Evolutionary conservation across 2,888 invertebrate species (phyloP).

Genomic region (Caradrina clavipalpis): DNA sequence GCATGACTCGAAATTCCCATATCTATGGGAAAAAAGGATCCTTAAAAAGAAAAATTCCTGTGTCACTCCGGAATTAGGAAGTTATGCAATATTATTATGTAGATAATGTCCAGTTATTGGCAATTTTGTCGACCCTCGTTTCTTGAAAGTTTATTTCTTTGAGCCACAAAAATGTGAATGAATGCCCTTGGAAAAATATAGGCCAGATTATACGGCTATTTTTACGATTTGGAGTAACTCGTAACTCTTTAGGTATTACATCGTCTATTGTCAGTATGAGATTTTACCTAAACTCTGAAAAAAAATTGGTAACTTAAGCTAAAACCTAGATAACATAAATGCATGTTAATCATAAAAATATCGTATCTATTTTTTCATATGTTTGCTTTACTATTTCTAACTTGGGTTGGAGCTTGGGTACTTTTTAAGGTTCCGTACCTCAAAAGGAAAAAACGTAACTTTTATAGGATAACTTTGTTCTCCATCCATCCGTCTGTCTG

Average conservation of each 20-base stretch:
- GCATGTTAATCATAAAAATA: no score
- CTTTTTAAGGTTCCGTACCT: no score
- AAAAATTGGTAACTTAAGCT: no score
- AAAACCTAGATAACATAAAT: no score
- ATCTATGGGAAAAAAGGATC: background rate
- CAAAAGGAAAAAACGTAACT: no score
- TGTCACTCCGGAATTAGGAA: background rate
- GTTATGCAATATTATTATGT: background rate
- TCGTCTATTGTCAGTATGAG: background rate
- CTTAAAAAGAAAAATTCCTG: background rate
- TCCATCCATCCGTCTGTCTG: no score
- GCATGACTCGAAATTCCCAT: background rate
- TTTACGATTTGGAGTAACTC: background rate
- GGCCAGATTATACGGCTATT: background rate
- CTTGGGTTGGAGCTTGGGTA: no score
- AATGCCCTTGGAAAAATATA: background rate
- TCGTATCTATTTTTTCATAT: no score
- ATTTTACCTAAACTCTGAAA: no score
- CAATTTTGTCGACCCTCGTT: conserved; percentile 33
- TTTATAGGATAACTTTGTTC: no score
- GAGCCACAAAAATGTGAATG: background rate
- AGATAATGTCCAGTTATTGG: conserved; percentile 16
- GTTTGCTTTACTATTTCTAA: no score
- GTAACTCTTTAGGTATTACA: background rate
- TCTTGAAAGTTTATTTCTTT: conserved; percentile 4